Evolutionary conservation across 2,113 vertebrate species (phyloP).

Genomic region (Hemicordylus capensis): DNA sequence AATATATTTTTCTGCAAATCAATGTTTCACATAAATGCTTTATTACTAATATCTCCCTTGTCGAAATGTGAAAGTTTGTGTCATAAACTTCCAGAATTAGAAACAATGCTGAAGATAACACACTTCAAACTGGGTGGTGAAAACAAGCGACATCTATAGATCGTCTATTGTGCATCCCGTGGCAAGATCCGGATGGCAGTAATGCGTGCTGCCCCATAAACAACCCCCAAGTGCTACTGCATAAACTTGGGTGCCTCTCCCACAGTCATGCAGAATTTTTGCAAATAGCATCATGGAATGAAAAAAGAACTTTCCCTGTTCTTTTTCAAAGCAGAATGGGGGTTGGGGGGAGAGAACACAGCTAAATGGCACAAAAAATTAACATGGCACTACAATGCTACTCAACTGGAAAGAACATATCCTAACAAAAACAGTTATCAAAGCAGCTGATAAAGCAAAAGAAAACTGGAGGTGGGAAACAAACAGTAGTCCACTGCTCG

Average conservation of each 20-base stretch:
- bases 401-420: not conserved
- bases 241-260: not conserved
- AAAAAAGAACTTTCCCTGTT: not conserved
- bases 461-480: not conserved
- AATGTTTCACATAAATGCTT: not conserved
- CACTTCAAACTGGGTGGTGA: not conserved
- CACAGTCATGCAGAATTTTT: not conserved
- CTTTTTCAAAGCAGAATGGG: not conserved
- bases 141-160: not conserved
- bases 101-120: not conserved
- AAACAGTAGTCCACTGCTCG: not conserved
- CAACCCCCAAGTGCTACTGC: not conserved
- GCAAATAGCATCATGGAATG: not conserved
- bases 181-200: too few relatives aligned
- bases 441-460: too few relatives aligned
- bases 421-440: too few relatives aligned
- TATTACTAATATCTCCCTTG: not conserved
- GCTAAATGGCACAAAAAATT: not conserved
- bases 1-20: not conserved
- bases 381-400: not conserved
- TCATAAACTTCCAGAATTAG: not conserved
- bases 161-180: not conserved
- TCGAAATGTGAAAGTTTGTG: not conserved
- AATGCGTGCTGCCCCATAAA: not conserved
- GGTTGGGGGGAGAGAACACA: too few relatives aligned